Base-by-base conservation (phyloP, 2,797 vertebrate genomes). In the Mormyrops attenuatus region DNA sequence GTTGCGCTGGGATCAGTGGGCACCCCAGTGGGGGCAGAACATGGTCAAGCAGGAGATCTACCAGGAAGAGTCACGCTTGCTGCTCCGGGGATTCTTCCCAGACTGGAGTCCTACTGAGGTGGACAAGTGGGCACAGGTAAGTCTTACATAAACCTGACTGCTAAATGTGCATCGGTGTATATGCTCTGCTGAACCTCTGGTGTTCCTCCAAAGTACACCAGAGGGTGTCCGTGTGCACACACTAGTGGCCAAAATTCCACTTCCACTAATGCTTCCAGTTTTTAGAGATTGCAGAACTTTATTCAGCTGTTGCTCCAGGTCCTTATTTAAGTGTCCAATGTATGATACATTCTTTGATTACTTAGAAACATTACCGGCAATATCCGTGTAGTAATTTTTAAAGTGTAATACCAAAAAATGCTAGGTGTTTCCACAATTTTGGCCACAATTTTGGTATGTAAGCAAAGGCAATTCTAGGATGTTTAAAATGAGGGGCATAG, bases 111-210 rank as follows among this genome's bases (percentile, higher is more conserved):
- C 93, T 0, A 95, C 93, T 2, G 95, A 96, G 90, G 93, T 96
- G 92, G 96, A 96, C 90, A 95, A 94, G 92, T 96, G 96, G 96
- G 95, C 96, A 85, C 91, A 95, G 96, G 96, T 96, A 91, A 93
- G 90, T 5, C n/a, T 57, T 49, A 80, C 30, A 26, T 26, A 47
- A 5, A 38, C 66, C 20, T 50, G 26, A 60, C 41, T 88, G 55
- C 38, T 52, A 26, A 3, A 52, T 20, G 17, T 80, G 41, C 44
- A 44, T 3, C 22, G 11, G 22, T 63, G 60, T 26, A n/a, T 15
- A 20, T 47, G 8, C 49, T n/a, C 80, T n/a, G 5, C n/a, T 84
- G 38, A 44, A 84, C 44, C 44, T 87, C 85, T 34, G 47, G 22
- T 13, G 52, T n/a, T 20, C 41, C 3, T 38, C 30, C 66, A 34